These are phyloP conservation scores for Psittacula echo DNA, from an alignment of 2,797 vertebrate genomes.

Conservation along the genomic window DNA sequence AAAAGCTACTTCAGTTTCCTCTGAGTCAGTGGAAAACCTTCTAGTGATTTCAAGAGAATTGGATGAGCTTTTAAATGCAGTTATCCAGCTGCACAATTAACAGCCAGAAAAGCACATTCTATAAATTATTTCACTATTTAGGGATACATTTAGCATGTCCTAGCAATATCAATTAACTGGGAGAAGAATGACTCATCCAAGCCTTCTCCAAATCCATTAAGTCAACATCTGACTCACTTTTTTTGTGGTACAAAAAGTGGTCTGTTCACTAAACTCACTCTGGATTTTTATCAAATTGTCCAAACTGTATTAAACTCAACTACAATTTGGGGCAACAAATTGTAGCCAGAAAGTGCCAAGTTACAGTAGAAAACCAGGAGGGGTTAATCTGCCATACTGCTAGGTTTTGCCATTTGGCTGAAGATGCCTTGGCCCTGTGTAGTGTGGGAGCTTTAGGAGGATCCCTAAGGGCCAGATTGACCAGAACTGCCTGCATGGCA, in stretches of 20 bases:
- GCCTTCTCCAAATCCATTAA: slow-evolving; percentile 60
- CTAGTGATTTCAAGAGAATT: slow-evolving; percentile 57
- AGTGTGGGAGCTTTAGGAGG: background rate
- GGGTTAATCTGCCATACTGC: background rate
- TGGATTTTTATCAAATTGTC: slow-evolving; percentile 39
- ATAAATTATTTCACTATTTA: slow-evolving; percentile 70
- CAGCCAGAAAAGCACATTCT: slow-evolving; percentile 68
- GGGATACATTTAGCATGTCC: slow-evolving; percentile 62
- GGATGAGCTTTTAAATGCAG: slow-evolving; percentile 60
- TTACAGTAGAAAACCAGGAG: background rate
- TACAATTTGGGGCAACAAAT: background rate
- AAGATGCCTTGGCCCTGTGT: background rate
- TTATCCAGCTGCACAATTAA: slow-evolving; percentile 70
- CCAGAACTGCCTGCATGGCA: no score
- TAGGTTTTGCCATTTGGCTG: background rate
- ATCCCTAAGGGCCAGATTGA: background rate
- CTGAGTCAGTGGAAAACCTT: slow-evolving; percentile 68
- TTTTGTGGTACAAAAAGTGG: slow-evolving; percentile 53
- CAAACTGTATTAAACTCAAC: slow-evolving; percentile 15
- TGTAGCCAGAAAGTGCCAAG: background rate
- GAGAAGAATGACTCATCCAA: slow-evolving; percentile 66
- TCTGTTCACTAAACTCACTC: slow-evolving; percentile 28
- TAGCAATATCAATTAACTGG: slow-evolving; percentile 58
- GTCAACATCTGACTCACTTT: slow-evolving; percentile 67
- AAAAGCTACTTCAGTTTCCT: slow-evolving; percentile 62